Conservation (phyloP, 2,113 vertebrate species). For the Labrus mixtus region DNA sequence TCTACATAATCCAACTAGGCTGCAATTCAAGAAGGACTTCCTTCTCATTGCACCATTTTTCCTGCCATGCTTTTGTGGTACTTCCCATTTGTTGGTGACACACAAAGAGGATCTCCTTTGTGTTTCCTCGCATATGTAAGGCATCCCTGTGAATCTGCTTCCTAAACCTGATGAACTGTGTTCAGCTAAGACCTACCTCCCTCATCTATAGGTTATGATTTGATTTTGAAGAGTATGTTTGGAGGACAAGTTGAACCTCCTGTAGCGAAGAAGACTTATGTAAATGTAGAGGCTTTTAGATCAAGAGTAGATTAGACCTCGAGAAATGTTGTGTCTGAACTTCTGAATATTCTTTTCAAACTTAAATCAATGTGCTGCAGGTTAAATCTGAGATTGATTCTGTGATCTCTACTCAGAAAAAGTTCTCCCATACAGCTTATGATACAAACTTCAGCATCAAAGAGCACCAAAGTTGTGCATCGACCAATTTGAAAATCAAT, state of each 20-base stretch:
- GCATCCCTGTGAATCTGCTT: not conserved
- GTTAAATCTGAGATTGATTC: slow-evolving; percentile 2
- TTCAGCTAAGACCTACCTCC: not conserved
- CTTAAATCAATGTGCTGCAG: not conserved
- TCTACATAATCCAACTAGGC: slow-evolving; percentile 28
- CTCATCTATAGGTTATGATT: not conserved
- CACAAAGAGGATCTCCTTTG: not conserved
- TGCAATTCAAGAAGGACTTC: slow-evolving; percentile 39
- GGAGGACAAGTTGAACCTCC: too few relatives aligned
- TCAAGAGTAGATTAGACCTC: not conserved
- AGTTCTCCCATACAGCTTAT: not conserved
- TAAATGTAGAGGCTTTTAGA: not conserved
- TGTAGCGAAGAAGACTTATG: not conserved
- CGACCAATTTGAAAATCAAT: not conserved
- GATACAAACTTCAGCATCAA: not conserved
- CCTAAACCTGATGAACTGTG: not conserved
- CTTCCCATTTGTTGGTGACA: slow-evolving; percentile 16
- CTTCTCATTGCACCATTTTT: not conserved
- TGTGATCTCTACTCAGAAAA: not conserved
- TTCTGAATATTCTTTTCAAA: not conserved
- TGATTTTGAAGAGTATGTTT: too few relatives aligned
- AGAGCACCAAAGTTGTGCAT: not conserved
- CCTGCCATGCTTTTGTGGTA: not conserved
- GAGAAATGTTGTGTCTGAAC: not conserved
- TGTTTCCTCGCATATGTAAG: not conserved